Evolutionary conservation across 2,888 invertebrate species (phyloP).

Genomic region (Brachypterus glaber): DNA sequence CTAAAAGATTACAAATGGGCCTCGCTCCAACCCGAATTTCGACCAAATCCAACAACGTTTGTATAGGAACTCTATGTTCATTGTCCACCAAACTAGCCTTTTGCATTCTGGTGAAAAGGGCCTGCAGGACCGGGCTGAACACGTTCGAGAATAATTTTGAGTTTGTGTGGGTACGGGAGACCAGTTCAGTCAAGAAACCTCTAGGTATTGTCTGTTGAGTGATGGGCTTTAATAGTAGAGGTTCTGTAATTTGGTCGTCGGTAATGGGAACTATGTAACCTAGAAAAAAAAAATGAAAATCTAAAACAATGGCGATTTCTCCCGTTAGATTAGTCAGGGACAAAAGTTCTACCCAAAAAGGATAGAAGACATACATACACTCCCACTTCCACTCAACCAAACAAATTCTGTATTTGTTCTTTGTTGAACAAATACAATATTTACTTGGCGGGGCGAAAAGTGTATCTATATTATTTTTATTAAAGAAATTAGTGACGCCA

Average conservation of each 20-base stretch:
- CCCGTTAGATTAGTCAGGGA: no score
- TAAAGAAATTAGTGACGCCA: no score
- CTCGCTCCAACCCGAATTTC: constrained; percentile 67
- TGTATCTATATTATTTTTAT: no score
- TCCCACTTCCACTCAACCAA: no score
- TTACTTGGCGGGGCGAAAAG: no score
- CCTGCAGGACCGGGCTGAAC: constrained; percentile 59
- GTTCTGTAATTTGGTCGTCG: constrained; percentile 45
- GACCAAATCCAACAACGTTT: constrained; percentile 62
- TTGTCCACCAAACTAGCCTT: constrained; percentile 60
- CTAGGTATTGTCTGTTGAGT: constrained; percentile 62
- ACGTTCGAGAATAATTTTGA: constrained; percentile 50
- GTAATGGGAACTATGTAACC: constrained; percentile 33
- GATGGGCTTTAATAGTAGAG: constrained; percentile 59
- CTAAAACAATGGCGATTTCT: no score
- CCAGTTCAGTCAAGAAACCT: constrained; percentile 58
- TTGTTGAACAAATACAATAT: no score
- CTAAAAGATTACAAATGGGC: constrained; percentile 63
- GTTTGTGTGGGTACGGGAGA: constrained; percentile 44
- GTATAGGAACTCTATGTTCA: constrained; percentile 51
- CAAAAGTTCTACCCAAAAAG: no score
- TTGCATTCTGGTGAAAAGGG: constrained; percentile 58
- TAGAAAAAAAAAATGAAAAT: constrained; percentile 8
- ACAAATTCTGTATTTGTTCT: no score
- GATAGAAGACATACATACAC: no score